phyloP scores from a whole-genome alignment of 2,113 vertebrate species.

The Ceuthmochares aereus region DNA sequence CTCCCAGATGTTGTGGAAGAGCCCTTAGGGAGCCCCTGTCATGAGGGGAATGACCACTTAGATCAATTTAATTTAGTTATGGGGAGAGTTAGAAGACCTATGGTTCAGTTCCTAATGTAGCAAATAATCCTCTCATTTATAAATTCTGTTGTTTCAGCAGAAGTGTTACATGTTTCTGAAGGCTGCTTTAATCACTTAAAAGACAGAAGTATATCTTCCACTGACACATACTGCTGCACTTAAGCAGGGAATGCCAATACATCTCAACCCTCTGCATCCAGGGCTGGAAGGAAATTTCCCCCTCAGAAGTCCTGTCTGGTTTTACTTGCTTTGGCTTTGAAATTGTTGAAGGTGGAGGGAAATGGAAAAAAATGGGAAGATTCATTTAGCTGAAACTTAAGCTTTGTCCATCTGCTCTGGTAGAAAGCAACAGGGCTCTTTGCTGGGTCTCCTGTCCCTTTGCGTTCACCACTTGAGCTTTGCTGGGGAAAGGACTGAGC shows the following conservation, averaged over 20 bases:
- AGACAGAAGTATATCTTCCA: background rate
- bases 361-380: background rate
- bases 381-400: background rate
- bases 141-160: background rate
- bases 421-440: background rate
- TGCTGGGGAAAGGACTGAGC: background rate
- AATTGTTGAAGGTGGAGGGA: accelerated
- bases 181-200: background rate
- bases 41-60: accelerated
- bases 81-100: background rate
- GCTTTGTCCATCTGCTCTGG: background rate
- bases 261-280: background rate
- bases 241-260: background rate
- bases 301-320: background rate
- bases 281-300: background rate
- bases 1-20: background rate
- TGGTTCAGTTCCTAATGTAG: background rate
- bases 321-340: background rate
- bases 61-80: background rate
- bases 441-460: background rate
- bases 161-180: background rate
- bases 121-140: background rate
- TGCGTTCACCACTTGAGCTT: background rate
- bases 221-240: background rate
- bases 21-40: background rate